Base-by-base conservation (phyloP, 2,797 vertebrate species). In the Enteromius trimaculatus region DNA sequence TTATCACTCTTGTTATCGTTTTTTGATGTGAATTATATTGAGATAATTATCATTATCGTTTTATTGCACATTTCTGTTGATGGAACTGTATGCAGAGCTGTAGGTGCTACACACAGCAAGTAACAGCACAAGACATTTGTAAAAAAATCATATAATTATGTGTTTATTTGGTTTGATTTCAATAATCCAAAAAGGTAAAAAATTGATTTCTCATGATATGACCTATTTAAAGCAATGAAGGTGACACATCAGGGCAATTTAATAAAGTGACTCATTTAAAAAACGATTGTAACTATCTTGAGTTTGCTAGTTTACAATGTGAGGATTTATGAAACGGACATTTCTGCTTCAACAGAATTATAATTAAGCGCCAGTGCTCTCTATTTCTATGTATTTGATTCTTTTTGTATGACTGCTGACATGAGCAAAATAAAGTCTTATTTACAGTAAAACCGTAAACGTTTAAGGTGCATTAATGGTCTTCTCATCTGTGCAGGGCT, bases 371-470 rank as follows among this genome's bases (percentile, higher is more conserved):
- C n/a, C 37, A 17, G 3, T 6, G 3, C 39, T 53, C 19, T 21
- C 21, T 49, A 80, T 21, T 44, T 60, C 11, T 42, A 60, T 11
- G 26, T 76, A 39, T 39, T 39, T 39, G 31, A 31, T 62, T 26
- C 3, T 39, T 47, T 80, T 23, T 64, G 29, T 62, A 14, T 64
- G 21, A 51, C 29, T 26, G 31, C 42, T 64, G 31, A 26, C 29
- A 51, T 14, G 29, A 62, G 80, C 49, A 10, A 81, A 81, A 39
- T 34, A 64, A 39, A 37, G 21, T 37, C 23, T 34, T 23, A 72
- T 77, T 62, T 44, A 62, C 79, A 81, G 6, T 58, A 81, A 80
- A 29, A 58, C 23, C 9, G 16, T 42, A 13, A 44, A 44, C 17
- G 34, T 19, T 42, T 10, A 60, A 80, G 11, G 31, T 70, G 66